Conservation (phyloP, 2,888 invertebrate species). For the Steromphala cineraria region DNA sequence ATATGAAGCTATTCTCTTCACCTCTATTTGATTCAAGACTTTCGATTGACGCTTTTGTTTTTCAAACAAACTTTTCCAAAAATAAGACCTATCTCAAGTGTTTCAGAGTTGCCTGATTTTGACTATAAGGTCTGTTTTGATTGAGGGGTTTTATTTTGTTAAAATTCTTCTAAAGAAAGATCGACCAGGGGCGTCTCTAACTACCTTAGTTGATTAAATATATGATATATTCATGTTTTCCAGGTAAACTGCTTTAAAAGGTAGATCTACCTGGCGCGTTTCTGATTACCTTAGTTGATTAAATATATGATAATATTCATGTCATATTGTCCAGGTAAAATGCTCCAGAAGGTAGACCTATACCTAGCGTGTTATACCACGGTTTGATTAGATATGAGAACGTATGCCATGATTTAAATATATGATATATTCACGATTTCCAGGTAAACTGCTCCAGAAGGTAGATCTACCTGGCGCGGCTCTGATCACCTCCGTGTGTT, state of each 20-base stretch:
- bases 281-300: conserved; percentile 80
- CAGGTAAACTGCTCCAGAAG: conserved; percentile 77
- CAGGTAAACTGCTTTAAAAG: conserved; percentile 77
- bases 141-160: background rate
- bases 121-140: too few species aligned
- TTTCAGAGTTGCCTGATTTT: too few species aligned
- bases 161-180: conserved; percentile 79
- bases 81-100: too few species aligned
- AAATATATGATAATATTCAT: too few species aligned
- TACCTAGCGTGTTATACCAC: conserved; percentile 77
- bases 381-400: too few species aligned
- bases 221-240: too few species aligned
- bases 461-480: conserved; percentile 81
- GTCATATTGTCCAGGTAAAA: conserved; percentile 23
- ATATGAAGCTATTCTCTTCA: too few species aligned
- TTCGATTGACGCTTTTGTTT: too few species aligned
- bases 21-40: too few species aligned
- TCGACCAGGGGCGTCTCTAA: conserved; percentile 79
- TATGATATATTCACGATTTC: too few species aligned
- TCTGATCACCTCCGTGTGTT: conserved; percentile 83
- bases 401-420: too few species aligned
- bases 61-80: too few species aligned
- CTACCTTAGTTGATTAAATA: conserved; percentile 79
- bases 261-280: conserved; percentile 81
- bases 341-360: conserved; percentile 79